These are phyloP conservation scores for Nineta flava DNA, from an alignment of 2,888 invertebrate species.

Conservation along the genomic window DNA sequence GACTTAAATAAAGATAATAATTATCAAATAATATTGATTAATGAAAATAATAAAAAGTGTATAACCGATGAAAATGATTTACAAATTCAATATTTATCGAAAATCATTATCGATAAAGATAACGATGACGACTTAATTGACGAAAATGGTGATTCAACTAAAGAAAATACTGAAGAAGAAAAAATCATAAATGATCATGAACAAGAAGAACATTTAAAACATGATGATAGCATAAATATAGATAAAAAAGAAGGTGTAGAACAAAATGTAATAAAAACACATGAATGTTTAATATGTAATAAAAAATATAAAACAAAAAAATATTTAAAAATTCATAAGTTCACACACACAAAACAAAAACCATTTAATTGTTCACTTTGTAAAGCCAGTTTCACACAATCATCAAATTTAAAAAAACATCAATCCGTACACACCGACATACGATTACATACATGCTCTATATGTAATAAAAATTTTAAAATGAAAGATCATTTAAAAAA, in stretches of 20 bases:
- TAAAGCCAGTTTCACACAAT: conserved; percentile 1
- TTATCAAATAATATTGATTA: not conserved
- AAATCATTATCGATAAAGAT: not conserved
- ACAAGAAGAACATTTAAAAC: too few relatives aligned
- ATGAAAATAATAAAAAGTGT: not conserved
- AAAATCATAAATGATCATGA: not conserved
- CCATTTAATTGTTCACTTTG: conserved; percentile 7
- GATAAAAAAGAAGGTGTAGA: too few relatives aligned
- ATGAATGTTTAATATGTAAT: too few relatives aligned
- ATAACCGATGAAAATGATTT: not conserved
- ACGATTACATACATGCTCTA: not conserved
- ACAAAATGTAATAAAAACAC: too few relatives aligned
- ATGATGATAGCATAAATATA: too few relatives aligned
- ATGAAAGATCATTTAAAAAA: not conserved
- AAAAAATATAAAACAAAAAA: not conserved
- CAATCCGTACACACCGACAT: conserved; percentile 2
- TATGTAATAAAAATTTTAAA: not conserved
- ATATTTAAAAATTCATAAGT: not conserved
- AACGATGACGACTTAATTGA: not conserved
- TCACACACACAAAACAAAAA: too few relatives aligned
- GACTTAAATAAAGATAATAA: not conserved
- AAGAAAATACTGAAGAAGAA: not conserved
- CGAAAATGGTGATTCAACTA: not conserved
- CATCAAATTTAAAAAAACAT: conserved; percentile 7
- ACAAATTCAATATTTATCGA: not conserved